phyloP scores from a whole-genome alignment of 2,113 vertebrate species.

The Martes martes region DNA sequence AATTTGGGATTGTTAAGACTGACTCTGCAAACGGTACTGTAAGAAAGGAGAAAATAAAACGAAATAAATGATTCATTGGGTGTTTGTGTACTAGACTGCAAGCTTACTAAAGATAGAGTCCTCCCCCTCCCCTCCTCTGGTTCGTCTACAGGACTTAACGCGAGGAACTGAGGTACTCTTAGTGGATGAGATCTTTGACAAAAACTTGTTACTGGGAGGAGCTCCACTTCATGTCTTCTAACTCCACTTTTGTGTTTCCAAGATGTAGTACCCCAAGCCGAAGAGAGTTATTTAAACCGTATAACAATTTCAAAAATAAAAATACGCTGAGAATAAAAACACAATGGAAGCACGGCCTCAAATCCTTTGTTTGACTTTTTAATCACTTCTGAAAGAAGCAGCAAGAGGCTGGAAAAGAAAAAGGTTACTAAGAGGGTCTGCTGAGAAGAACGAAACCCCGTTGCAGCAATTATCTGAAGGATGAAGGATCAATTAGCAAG shows the following conservation, averaged over 20 bases:
- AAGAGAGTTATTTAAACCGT: neutral
- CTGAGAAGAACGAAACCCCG: neutral
- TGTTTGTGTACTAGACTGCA: neutral
- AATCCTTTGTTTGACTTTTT: slow-evolving; percentile 31
- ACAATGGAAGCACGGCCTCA: neutral
- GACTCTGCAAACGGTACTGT: neutral
- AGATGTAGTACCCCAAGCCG: neutral
- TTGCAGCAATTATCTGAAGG: neutral
- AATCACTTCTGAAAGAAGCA: slow-evolving; percentile 6
- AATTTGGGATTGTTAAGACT: neutral
- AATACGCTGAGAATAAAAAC: neutral
- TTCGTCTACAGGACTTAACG: neutral
- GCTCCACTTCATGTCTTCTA: neutral
- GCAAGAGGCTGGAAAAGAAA: neutral
- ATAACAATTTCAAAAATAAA: neutral
- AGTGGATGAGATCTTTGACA: neutral
- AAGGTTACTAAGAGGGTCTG: neutral
- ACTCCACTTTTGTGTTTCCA: neutral
- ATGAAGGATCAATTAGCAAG: neutral
- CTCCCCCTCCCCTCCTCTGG: neutral
- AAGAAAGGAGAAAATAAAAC: neutral
- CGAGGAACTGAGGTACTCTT: neutral
- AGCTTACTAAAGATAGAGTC: neutral
- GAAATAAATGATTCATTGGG: neutral
- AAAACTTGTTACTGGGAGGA: neutral